Evolutionary conservation across 2,888 invertebrate species (phyloP).

Genomic region (Anarsia innoxiella): DNA sequence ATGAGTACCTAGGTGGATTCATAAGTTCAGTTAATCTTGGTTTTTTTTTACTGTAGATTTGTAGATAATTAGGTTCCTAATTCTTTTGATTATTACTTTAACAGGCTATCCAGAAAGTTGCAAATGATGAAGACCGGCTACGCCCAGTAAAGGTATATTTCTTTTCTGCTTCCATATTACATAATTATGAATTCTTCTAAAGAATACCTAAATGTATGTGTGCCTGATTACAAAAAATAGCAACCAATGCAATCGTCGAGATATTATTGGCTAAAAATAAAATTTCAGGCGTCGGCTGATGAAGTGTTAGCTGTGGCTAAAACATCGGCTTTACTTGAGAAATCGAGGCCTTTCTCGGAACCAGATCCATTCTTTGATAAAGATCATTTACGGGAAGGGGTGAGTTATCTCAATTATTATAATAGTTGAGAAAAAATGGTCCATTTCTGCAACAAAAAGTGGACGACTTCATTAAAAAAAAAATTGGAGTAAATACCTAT

Average conservation of each 20-base stretch:
- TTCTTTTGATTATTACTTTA: neutral
- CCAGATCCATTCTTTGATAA: slow-evolving; percentile 24
- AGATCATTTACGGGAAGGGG: slow-evolving; percentile 42
- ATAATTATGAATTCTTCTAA: too few species aligned
- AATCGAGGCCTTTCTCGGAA: slow-evolving; percentile 21
- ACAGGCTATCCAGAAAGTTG: neutral
- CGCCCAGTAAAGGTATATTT: neutral
- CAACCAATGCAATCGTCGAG: too few species aligned
- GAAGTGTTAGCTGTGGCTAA: slow-evolving; percentile 41
- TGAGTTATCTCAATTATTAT: slow-evolving; percentile 24
- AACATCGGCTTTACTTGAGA: slow-evolving; percentile 32
- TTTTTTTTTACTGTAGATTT: too few species aligned
- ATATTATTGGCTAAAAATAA: too few species aligned
- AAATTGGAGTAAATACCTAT: too few species aligned
- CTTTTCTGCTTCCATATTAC: too few species aligned
- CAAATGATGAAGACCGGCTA: neutral
- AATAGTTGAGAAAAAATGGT: neutral
- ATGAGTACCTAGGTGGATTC: too few species aligned
- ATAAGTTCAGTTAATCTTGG: too few species aligned
- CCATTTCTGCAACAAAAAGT: too few species aligned
- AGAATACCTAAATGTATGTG: too few species aligned
- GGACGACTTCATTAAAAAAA: too few species aligned
- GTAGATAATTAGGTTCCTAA: neutral
- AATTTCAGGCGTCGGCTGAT: slow-evolving; percentile 50
- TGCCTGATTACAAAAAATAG: too few species aligned